Base-by-base conservation (phyloP, 1,140 invertebrate species). In the Lucilia cuprina region DNA sequence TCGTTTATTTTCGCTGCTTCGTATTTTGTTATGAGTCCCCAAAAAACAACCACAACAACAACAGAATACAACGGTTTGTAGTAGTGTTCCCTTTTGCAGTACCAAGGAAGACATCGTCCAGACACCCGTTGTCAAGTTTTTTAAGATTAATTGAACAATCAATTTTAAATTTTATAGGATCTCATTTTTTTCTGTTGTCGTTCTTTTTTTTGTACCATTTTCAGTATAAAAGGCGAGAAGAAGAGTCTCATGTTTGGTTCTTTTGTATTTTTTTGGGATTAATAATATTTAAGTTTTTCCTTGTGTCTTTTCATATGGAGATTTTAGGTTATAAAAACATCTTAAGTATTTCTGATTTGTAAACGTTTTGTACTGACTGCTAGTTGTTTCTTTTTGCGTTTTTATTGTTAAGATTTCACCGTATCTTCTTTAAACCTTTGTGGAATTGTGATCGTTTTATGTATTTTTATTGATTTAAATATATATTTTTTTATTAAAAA, bases 71-170 rank as follows among this genome's bases (percentile, higher is more conserved):
- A 14, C 13, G 60, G 17, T n/a, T n/a, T n/a, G n/a, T n/a, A n/a
- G n/a, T n/a, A n/a, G n/a, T n/a, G n/a, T n/a, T n/a, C n/a, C n/a
- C 17, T 19, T 5, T n/a, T 49, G 10, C 12, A 21, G 41, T 49
- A 80, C 47, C 35, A 41, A 83, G 50, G 25, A 83, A 83, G 55
- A 60, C 82, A 83, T 83, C 82, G 82, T 83, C 82, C 82, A 83
- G 82, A 83, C 82, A 77, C 41, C 85, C 74, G 87, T 89, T 89
- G 88, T 88, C 88, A 88, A 86, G 87, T 87, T 88, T 89, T 85
- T 87, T 84, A 89, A 89, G 88, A 89, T 89, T 89, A 89, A 89
- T 89, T 89, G 88, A 89, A 88, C 88, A 88, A 89, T 89, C 88
- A 89, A 89, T 89, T 89, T 89, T 85, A 88, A 88, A 88, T 88